phyloP scores from a whole-genome alignment of 2,113 vertebrate species.

The Brienomyrus brachyistius region DNA sequence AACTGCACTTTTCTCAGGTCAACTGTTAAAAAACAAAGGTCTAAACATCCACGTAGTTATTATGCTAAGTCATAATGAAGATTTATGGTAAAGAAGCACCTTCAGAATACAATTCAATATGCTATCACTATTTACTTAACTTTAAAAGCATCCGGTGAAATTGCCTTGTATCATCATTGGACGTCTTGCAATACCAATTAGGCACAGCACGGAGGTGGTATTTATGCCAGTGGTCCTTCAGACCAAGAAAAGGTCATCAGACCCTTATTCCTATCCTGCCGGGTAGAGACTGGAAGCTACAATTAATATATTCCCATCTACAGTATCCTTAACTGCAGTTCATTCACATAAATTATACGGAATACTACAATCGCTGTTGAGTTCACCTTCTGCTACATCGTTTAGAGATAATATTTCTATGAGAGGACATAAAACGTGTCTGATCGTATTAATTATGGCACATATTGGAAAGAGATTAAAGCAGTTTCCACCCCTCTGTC shows the following conservation, averaged over 20 bases:
- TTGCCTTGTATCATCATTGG: neutral
- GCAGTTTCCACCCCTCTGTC: neutral
- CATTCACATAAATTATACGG: neutral
- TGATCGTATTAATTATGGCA: neutral
- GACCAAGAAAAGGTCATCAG: neutral
- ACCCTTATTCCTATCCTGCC: neutral
- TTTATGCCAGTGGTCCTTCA: neutral
- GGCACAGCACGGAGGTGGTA: neutral
- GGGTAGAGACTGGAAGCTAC: neutral
- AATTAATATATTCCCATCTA: neutral
- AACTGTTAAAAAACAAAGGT: neutral
- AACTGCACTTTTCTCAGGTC: neutral
- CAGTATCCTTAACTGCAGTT: neutral
- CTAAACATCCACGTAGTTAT: neutral
- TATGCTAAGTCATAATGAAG: neutral
- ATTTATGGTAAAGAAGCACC: neutral
- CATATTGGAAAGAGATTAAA: conserved; percentile 9
- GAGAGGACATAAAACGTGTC: neutral
- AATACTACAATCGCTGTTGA: neutral
- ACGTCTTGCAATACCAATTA: neutral
- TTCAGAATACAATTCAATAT: neutral
- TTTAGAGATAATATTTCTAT: conserved; percentile 7
- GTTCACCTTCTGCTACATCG: conserved; percentile 3
- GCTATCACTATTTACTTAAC: neutral
- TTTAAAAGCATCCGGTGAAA: neutral